These are phyloP conservation scores for Merodon equestris DNA, from an alignment of 2,888 invertebrate genomes.

Conservation along the genomic window DNA sequence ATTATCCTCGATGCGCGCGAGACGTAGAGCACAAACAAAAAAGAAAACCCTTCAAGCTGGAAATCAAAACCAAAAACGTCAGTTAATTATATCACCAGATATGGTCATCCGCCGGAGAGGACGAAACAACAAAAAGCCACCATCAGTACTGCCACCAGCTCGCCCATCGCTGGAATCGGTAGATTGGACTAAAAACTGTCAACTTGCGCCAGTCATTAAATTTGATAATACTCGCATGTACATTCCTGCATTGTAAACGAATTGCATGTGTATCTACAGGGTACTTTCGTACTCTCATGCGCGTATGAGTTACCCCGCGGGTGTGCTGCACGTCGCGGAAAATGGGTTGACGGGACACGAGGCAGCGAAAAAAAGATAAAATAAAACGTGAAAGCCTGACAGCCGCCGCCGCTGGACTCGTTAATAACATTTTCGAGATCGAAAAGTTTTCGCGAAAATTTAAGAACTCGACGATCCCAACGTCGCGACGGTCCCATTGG, in stretches of 20 bases:
- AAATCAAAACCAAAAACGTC: constrained; percentile 66
- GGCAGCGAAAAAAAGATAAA: constrained; percentile 2
- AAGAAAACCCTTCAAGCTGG: constrained; percentile 32
- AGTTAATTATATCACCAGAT: constrained; percentile 65
- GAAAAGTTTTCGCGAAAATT: constrained; percentile 21
- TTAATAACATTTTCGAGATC: constrained; percentile 57
- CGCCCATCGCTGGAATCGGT: no score
- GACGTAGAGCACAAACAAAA: not conserved
- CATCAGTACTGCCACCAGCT: constrained; percentile 1
- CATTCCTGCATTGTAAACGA: constrained; percentile 60
- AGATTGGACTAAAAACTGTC: constrained; percentile 59
- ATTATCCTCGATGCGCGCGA: not conserved
- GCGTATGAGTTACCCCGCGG: constrained; percentile 28
- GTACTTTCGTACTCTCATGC: constrained; percentile 47
- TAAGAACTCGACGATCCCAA: constrained; percentile 19
- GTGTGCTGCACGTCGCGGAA: constrained; percentile 30
- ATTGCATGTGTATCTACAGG: constrained; percentile 37
- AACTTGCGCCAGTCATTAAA: constrained; percentile 67
- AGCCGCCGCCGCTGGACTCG: constrained; percentile 49
- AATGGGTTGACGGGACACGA: constrained; percentile 21
- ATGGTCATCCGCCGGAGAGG: constrained; percentile 44
- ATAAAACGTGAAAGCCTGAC: constrained; percentile 17
- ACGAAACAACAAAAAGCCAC: constrained; percentile 9
- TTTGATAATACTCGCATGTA: constrained; percentile 45
- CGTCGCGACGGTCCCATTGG: not conserved